Base-by-base conservation (phyloP, 2,888 invertebrate species). In the Acleris laterana region DNA sequence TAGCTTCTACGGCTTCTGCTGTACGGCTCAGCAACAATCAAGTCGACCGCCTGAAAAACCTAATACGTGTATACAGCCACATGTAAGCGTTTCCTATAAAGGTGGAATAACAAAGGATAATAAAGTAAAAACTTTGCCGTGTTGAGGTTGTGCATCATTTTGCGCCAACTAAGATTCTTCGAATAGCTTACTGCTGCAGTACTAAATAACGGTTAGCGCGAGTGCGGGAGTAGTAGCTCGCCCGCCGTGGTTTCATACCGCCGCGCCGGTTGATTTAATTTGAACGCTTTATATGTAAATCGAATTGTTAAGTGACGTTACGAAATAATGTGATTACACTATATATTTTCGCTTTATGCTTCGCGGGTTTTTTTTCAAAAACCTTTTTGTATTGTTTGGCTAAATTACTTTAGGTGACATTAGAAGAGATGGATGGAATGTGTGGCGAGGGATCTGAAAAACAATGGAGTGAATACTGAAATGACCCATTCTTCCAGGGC, bases 201-300 rank as follows among this genome's bases (percentile, higher is more conserved):
- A 71, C 74, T 76, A 78, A 77, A 77, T 80, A 74, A 75, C 70
- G 71, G 72, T 76, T 72, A 77, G 68, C 56, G 71, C 63, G 59
- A 65, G 73, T 71, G 13, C 38, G 38, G 38, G 38, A 68, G 66
- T 61, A 63, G 53, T 60, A 61, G 49, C 42, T 13, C 19, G 19
- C 42, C 46, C 58, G 49, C 49, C 17, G 20, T 19, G 49, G 19
- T 20, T 19, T 49, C 19, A 19, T 13, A 49, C 48, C 48, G 13
- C 44, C 16, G 5, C 17, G 20, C 20, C 9, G 19, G 19, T 49
- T 49, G 19, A 49, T 17, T 49, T 11, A 49, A 62, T 62, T 56
- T 55, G 17, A 55, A 62, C 32, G 49, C 17, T 50, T 49, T 42
- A 17, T 20, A 49, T 20, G n/a, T 19, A 13, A 49, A 49, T 20